Evolutionary conservation across 2,113 vertebrate genomes (phyloP), one percentile per base, ranked within the genome.

Genomic region (Microtus richardsoni): DNA sequence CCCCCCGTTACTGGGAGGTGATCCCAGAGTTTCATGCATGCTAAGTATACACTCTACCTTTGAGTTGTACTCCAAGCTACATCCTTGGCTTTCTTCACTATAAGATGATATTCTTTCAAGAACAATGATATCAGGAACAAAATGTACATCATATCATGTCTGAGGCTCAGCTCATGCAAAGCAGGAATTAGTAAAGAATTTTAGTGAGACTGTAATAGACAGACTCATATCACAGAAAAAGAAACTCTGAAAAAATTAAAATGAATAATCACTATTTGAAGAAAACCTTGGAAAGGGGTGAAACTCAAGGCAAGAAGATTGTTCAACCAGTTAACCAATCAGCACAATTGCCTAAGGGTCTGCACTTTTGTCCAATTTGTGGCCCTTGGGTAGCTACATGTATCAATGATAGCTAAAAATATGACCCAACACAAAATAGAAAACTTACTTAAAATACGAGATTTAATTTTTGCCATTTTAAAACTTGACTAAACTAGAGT

Each of bases 181-280:
- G 52, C 88, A 44, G 14, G 39, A 91, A 73, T 74, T 60, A 70
- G 5, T 49, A 22, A 77, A 62, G 24, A 60, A 73, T 91, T 78
- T 86, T 36, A 49, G 2, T 70, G 44, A 62, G 39, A 49, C 1
- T 71, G 4, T 77, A 62, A 24, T 75, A 91, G 12, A 89, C 6
- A 82, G 16, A 73, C 77, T 82, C 62, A 2, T 52, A 2, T 88
- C n/a, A 77, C 24, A 47, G 75, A 91, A 70, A 91, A 91, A 88
- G 84, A 60, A 94, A 60, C 33, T 89, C 30, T 83, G 24, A 12
- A 87, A 79, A 88, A 95, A 79, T 39, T 14, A 41, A 75, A 88
- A 68, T 91, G 21, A 83, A 54, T 80, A 93, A 75, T 86, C 7
- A 88, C 0, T 88, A 58, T 41, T 5, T 84, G 17, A 82, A 62